Evolutionary conservation across 2,888 invertebrate species (phyloP), one percentile per base, ranked within the genome.

Genomic region (Morinoia aosen): DNA sequence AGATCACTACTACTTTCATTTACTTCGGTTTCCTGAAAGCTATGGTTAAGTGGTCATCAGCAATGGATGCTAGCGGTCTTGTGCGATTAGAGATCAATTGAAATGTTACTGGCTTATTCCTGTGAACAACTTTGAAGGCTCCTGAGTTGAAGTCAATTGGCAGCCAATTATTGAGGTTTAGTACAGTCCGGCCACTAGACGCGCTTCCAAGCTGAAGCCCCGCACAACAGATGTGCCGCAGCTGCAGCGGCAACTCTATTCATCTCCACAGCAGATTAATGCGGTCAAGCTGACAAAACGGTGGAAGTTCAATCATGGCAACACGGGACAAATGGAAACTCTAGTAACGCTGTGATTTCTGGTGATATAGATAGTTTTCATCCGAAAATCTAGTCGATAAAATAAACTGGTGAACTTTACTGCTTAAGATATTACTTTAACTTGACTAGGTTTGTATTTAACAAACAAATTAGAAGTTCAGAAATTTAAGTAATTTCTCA

Each of bases 121-220:
- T 25, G 57, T 19, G 56, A 57, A 16, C 58, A 93, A 93, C 58
- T 93, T 93, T 12, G 93, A 93, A 93, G 58, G 48, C 93, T 93
- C 93, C 57, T 93, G 93, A 93, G 57, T 93, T 93, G 25, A 57
- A 57, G 93, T 93, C 57, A 93, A 93, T 57, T 57, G 93, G 93
- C 33, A 7, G 93, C 93, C 93, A 93, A 57, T 93, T 93, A 57
- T 39, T 7, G 93, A 0, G n/a, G 58, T n/a, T 93, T 93, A 57
- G n/a, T 3, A 57, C 19, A 56, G 19, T 16, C n/a, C 48, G 58
- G 90, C 40, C 40, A 48, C 90, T 39, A 90, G 90, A 90, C 7
- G 90, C 40, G 48, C 40, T 90, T 76, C 76, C 19, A 33, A 76
- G 25, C 76, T 76, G 76, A 76, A 33, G 76, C 76, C 76, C 16